A percentile compares a stretch with the other conserved stretches of the same genome.
These are phyloP conservation scores for Columbina picui DNA, from an alignment of 2,113 vertebrate genomes.

Conservation along the genomic window DNA sequence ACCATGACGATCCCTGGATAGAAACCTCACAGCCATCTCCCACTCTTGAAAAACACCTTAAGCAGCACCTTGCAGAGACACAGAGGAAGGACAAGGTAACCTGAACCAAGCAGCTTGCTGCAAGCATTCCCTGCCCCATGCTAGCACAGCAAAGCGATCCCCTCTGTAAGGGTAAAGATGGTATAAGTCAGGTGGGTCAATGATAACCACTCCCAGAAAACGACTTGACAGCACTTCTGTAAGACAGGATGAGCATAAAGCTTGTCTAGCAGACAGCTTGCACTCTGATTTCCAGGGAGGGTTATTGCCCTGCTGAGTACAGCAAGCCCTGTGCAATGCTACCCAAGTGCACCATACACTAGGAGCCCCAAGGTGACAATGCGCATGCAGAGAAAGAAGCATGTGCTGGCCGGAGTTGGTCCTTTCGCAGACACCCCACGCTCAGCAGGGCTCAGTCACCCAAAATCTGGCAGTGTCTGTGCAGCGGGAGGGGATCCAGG, in stretches of 20 bases:
- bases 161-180: neutral
- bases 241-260: neutral
- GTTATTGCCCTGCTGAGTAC: neutral
- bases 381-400: neutral
- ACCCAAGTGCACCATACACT: rapidly evolving
- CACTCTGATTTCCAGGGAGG: neutral
- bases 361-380: neutral
- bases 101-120: rapidly evolving
- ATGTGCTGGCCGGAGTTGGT: rapidly evolving
- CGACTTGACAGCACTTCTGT: neutral
- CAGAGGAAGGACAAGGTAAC: neutral
- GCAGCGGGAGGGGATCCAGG: neutral
- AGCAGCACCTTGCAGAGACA: neutral
- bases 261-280: neutral
- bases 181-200: neutral
- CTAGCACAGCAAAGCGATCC: neutral
- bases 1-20: neutral
- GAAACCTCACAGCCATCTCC: neutral
- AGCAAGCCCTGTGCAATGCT: neutral
- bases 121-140: neutral
- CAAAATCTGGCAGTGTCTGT: rapidly evolving
- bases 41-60: neutral
- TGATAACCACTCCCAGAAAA: neutral
- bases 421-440: neutral
- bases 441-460: neutral